phyloP scores from a whole-genome alignment of 2,797 vertebrate species.

The Myoxocephalus aenaeus region DNA sequence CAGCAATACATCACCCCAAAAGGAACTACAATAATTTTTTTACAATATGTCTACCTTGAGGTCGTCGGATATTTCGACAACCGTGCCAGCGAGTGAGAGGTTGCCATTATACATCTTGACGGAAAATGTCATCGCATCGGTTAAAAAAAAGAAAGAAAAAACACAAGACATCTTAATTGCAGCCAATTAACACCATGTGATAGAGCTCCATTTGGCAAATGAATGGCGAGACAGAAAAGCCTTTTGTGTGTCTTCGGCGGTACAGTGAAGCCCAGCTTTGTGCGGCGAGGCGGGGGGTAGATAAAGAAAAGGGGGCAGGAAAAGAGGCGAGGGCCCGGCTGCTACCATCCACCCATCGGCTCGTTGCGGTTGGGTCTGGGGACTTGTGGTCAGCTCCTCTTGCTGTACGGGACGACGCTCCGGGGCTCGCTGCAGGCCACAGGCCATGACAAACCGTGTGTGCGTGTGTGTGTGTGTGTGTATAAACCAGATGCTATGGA shows the following conservation, averaged over 20 bases:
- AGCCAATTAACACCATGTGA: constrained; percentile 74
- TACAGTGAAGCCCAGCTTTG: constrained; percentile 67
- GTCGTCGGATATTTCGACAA: constrained; percentile 37
- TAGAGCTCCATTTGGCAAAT: constrained; percentile 66
- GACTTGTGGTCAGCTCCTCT: constrained; percentile 60
- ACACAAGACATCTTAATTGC: constrained; percentile 67
- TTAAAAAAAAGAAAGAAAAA: constrained; percentile 40
- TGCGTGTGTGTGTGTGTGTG: constrained; percentile 38
- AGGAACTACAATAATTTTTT: background rate
- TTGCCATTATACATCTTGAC: constrained; percentile 32
- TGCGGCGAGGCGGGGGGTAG: constrained; percentile 50
- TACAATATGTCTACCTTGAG: constrained; percentile 16
- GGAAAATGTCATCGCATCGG: constrained; percentile 56
- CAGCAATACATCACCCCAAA: constrained; percentile 32
- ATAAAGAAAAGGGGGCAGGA: constrained; percentile 36
- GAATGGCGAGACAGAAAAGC: constrained; percentile 52
- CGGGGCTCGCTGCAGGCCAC: constrained; percentile 61
- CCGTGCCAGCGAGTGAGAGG: constrained; percentile 24
- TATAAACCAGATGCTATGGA: constrained; percentile 78
- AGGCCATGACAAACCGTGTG: constrained; percentile 63
- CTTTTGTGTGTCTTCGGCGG: constrained; percentile 45
- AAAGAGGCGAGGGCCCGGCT: constrained; percentile 27
- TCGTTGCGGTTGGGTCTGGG: constrained; percentile 47
- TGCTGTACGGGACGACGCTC: constrained; percentile 43
- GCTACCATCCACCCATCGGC: constrained; percentile 59